Evolutionary conservation across 2,797 vertebrate species (phyloP).

Genomic region (Sandelia bainsii): DNA sequence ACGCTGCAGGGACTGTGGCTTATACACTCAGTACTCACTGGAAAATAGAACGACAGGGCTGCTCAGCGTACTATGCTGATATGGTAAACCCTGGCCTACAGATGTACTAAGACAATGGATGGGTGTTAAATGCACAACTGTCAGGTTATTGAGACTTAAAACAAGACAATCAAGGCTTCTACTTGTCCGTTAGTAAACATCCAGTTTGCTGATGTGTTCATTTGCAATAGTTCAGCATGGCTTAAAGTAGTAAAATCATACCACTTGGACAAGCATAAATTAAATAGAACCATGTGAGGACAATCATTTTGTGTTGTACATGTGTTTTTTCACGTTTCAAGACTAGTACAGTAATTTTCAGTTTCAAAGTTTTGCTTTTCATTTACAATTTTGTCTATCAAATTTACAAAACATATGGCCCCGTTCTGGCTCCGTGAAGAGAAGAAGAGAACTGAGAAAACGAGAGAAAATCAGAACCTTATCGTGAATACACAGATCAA

Average conservation of each 20-base stretch:
- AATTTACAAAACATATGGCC: too few relatives aligned
- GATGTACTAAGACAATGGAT: constrained; percentile 39
- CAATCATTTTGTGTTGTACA: too few relatives aligned
- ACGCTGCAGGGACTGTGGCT: constrained; percentile 30
- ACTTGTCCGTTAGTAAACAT: not conserved
- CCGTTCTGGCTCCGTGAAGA: too few relatives aligned
- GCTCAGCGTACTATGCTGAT: constrained; percentile 31
- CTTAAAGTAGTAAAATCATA: constrained; percentile 3
- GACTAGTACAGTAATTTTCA: too few relatives aligned
- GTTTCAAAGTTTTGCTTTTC: too few relatives aligned
- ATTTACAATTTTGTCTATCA: too few relatives aligned
- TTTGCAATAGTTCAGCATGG: constrained; percentile 1
- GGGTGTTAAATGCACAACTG: constrained; percentile 22
- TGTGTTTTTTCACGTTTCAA: too few relatives aligned
- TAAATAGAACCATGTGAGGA: too few relatives aligned
- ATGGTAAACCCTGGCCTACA: constrained; percentile 52
- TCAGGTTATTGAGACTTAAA: constrained; percentile 16
- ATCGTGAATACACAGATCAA: too few relatives aligned
- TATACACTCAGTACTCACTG: not conserved
- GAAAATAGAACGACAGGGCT: constrained; percentile 24
- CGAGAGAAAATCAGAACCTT: too few relatives aligned
- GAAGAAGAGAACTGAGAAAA: too few relatives aligned
- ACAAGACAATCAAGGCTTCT: not conserved
- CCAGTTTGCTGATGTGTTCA: constrained; percentile 4
- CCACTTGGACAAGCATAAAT: too few relatives aligned